Base-by-base conservation (phyloP, 2,797 vertebrate genomes). In the Nasua narica region DNA sequence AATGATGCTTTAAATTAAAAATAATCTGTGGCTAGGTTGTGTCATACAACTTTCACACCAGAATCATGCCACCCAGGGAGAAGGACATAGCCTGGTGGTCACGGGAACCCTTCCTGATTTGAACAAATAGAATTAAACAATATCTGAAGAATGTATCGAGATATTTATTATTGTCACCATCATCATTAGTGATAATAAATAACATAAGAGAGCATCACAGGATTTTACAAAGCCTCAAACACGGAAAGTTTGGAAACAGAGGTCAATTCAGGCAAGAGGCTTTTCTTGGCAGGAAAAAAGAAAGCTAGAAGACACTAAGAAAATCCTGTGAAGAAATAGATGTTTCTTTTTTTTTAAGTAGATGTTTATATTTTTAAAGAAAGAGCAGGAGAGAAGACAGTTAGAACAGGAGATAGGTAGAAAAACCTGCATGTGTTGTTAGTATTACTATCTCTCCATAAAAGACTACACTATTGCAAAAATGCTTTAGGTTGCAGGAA, bases 61-160 rank as follows among this genome's bases (percentile, higher is more conserved):
- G 72, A 85, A 91, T 37, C 87, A 60, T 32, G 65, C 27, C 46
- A n/a, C 19, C n/a, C 78, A 70, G n/a, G 40, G 37, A 84, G 40
- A 74, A 87, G 14, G 79, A 52, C 46, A 88, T 37, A 72, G 60
- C 13, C 88, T 65, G 60, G 62, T 93, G 89, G 48, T 46, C 78
- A 93, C 85, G 43, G 54, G 85, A 82, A 58, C 1, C 0, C 37
- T 79, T 96, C 43, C 29, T 87, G 77, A 69, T 72, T 81, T 92
- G 58, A 93, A 93, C 96, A 86, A 46, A 91, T 67, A 37, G 91
- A 69, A 88, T 72, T 70, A 87, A 94, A 85, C 12, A 87, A 54
- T 76, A 13, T 92, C 90, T 54, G 4, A 48, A 62, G 35, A 95
- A 83, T 86, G 6, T 46, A 76, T 87, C 83, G 52, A 69, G 46